Base-by-base conservation (phyloP, 2,113 vertebrate species). In the Nannospalax galili region DNA sequence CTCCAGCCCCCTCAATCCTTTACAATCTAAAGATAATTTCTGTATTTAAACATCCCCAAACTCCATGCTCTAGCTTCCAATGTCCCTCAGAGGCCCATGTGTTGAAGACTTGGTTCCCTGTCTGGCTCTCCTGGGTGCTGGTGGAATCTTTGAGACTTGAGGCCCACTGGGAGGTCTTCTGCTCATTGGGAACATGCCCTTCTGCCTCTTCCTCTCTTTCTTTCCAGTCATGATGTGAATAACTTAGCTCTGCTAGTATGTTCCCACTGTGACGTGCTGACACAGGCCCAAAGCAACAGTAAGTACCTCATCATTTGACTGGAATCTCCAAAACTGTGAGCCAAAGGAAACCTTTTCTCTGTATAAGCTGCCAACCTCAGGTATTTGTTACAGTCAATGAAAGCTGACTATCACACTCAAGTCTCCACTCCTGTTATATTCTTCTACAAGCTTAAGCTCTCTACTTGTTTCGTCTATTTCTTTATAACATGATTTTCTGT, bases 401-500 rank as follows among this genome's bases (percentile, higher is more conserved):
- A 24, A 32, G 24, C 32, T 45, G 3, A 40, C 28, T 48, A 48
- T 4, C 22, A 28, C 15, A 15, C 8, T 67, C 73, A 32, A 30
- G 6, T 28, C 1, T 5, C 24, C 5, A 3, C 6, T 45, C n/a
- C 28, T 67, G 5, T 69, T 26, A 8, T 12, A 52, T 11, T 87
- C 60, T 85, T 42, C 16, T 26, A 7, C 12, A 15, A 48, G 15
- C 52, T 15, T 12, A 35, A 64, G 48, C 48, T 69, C 3, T 20
- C 56, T 10, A 22, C 5, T 15, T 9, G 11, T 37, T 87, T 48
- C 30, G 2, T 15, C 1, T 0, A 0, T 19, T n/a, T 16, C n/a
- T 88, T 62, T 1, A 26, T 1, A 11, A 84, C 42, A n/a, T 40
- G 37, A 73, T 15, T 58, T n/a, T 32, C 65, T 24, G 5, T 17